A percentile compares a stretch with the other conserved stretches of the same genome.
These are phyloP conservation scores for Platycnemis pennipes DNA, from an alignment of 2,888 invertebrate species.

Conservation along the genomic window DNA sequence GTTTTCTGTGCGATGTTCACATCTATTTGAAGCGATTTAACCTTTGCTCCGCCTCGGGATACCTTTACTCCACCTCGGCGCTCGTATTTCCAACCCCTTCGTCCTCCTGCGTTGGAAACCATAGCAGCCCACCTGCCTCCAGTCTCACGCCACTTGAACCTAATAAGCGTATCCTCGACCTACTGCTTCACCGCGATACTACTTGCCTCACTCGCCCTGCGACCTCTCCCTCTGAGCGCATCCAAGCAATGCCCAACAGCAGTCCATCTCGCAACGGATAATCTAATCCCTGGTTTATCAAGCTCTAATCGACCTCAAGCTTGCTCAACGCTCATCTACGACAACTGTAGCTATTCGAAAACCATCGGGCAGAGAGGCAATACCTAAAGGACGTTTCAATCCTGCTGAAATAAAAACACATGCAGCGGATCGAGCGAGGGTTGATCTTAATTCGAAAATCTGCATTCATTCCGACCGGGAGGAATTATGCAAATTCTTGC, in stretches of 20 bases:
- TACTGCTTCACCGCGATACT: not conserved
- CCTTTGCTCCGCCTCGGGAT: not conserved
- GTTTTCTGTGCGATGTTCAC: not conserved
- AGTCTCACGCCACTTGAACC: not conserved
- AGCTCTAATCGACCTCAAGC: not conserved
- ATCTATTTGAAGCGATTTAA: not conserved
- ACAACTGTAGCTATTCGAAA: not conserved
- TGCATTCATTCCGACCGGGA: not conserved
- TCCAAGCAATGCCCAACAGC: not conserved
- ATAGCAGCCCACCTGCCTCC: not conserved
- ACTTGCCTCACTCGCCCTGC: not conserved
- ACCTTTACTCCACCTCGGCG: not conserved
- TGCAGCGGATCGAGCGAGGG: not conserved
- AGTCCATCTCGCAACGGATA: not conserved
- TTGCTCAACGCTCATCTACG: not conserved
- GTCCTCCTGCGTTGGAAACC: not conserved
- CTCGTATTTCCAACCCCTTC: no score
- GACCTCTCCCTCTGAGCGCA: not conserved
- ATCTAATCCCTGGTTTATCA: not conserved
- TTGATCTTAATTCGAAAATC: not conserved
- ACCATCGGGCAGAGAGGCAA: not conserved
- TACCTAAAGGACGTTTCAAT: not conserved
- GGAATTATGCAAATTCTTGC: not conserved
- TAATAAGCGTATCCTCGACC: not conserved
- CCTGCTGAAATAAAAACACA: not conserved